These are phyloP conservation scores for Dasyprocta punctata DNA, from an alignment of 2,113 vertebrate genomes.

Conservation along the genomic window DNA sequence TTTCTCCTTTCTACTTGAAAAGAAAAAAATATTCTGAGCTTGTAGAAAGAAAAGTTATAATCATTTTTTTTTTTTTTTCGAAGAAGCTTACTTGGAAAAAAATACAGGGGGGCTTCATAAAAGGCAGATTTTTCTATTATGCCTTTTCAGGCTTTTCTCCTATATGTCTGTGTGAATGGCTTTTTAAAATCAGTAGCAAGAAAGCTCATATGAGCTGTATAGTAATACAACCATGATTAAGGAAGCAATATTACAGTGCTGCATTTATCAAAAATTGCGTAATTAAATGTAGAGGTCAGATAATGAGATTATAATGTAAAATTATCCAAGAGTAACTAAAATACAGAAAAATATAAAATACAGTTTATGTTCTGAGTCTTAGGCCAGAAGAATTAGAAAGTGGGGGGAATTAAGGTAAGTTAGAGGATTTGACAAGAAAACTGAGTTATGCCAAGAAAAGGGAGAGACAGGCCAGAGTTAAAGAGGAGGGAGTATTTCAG, in stretches of 20 bases:
- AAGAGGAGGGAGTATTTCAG: neutral
- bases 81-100: neutral
- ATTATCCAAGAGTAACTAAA: slow-evolving; percentile 28
- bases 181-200: slow-evolving; percentile 3
- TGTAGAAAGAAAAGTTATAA: slow-evolving; percentile 24
- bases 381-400: neutral
- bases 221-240: neutral
- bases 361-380: neutral
- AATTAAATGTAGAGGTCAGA: neutral
- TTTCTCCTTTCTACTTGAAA: neutral
- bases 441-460: neutral
- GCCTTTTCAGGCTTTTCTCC: neutral
- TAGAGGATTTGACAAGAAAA: neutral
- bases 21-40: slow-evolving; percentile 20
- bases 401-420: neutral
- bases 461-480: neutral
- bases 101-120: neutral
- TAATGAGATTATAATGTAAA: neutral
- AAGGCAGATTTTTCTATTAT: slow-evolving; percentile 22
- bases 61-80: neutral
- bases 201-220: neutral
- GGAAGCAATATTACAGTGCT: neutral
- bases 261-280: neutral
- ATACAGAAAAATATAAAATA: neutral
- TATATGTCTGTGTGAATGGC: neutral